Base-by-base conservation (phyloP, 2,888 invertebrate genomes). In the Caenorhabditis auriculariae region DNA sequence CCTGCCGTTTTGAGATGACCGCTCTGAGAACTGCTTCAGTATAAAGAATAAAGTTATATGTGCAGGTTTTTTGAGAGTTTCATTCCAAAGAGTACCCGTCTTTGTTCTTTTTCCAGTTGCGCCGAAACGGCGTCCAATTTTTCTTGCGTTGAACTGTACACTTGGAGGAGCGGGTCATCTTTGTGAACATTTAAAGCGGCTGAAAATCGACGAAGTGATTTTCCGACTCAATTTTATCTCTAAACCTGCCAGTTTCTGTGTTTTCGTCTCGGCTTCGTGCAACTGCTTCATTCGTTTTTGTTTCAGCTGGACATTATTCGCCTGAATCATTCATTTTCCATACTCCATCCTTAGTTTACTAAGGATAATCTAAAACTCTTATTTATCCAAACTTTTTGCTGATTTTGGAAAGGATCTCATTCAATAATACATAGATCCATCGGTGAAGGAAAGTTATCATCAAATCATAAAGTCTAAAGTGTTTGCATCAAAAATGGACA, bases 111-210 rank as follows among this genome's bases (percentile, higher is more conserved):
- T 73, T 88, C 86, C 29, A 90, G 82, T 7, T 87, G 84, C 47
- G 88, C 88, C 6, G 88, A 88, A 82, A 89, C 89, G 0, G 86
- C 86, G 62, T 87, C 86, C n/a, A 91, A 84, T 80, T 90, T 90
- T 64, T 89, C 88, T 67, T 89, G 89, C 53, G 90, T 89, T 69
- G 88, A 88, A 70, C 89, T 89, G 80, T 90, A 91, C 55, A 90
- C 90, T 56, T 85, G 84, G 38, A 87, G 74, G 80, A 91, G 87
- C 74, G 88, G 89, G 63, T 89, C 89, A 68, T 85, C 84, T 65
- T 84, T 83, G 72, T 88, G 88, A 69, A 89, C 88, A 52, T 84
- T 83, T 12, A 77, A 42, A 2, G 77, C 75, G 29, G 76, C 78
- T 69, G 44, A 52, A 56, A 48, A 7, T n/a, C n/a, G n/a, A n/a